These are phyloP conservation scores for Spilosoma lubricipeda DNA, from an alignment of 2,888 invertebrate genomes.

Conservation along the genomic window DNA sequence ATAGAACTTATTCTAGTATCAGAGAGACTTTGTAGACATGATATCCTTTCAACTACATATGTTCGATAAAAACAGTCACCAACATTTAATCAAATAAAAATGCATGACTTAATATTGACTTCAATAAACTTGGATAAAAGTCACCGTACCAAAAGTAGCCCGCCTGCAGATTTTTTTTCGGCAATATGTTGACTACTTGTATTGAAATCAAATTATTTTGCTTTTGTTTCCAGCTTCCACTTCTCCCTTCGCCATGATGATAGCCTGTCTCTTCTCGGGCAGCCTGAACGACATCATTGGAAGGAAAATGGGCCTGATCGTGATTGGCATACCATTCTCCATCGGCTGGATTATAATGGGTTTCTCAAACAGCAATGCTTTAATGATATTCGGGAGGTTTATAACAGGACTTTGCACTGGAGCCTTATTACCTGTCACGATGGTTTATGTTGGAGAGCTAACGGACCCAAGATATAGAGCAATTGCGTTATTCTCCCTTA, in stretches of 20 bases:
- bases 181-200: too few species aligned
- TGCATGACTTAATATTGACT: too few species aligned
- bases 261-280: conserved; percentile 63
- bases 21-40: too few species aligned
- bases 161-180: too few species aligned
- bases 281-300: conserved; percentile 62
- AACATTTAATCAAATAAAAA: too few species aligned
- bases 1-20: too few species aligned
- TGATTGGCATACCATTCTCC: conserved; percentile 55
- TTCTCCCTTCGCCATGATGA: conserved; percentile 60
- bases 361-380: conserved; percentile 49
- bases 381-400: conserved; percentile 61
- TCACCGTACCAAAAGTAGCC: not conserved
- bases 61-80: too few species aligned
- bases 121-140: too few species aligned
- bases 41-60: too few species aligned
- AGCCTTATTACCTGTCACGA: conserved; percentile 56
- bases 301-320: conserved; percentile 57
- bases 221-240: conserved; percentile 59
- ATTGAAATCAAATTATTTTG: not conserved
- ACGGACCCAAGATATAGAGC: conserved; percentile 66
- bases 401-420: conserved; percentile 62
- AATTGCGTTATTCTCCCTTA: conserved; percentile 54
- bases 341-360: conserved; percentile 63
- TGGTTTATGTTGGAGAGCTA: conserved; percentile 67